Base-by-base conservation (phyloP, 2,888 invertebrate species). In the Spodoptera picta region DNA sequence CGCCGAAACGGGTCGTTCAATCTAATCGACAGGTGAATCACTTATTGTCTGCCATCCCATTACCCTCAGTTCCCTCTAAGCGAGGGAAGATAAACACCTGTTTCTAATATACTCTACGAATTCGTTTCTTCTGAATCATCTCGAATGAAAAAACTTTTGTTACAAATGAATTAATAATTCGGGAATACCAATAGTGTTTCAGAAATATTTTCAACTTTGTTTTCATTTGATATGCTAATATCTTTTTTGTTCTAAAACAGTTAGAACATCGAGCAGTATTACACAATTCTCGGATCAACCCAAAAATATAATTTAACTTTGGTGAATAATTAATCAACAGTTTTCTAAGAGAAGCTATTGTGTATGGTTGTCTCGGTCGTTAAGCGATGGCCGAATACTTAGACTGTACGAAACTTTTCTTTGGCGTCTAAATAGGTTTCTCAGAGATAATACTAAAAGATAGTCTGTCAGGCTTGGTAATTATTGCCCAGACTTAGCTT, bases 21-120 rank as follows among this genome's bases (percentile, higher is more conserved):
- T 73, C 71, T 73, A 74, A 73, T 73, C 73, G 77, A 55, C 64
- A 76, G 62, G 59, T 65, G 69, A 68, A 73, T 73, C 69, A 57
- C 53, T 64, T 74, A 73, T 74, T 73, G 77, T 77, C 77, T 61
- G 64, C 50, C 59, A 60, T 27, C 52, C 64, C 61, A 77, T 73
- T 73, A 58, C 53, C 68, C 51, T 48, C 64, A 50, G 77, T 49
- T 60, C 51, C 73, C 49, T 60, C 55, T 57, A 64, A 76, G 58
- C 68, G 60, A 64, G 77, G 69, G 77, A 73, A 72, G 43, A 71
- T 66, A 61, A 57, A 72, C 73, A 73, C 50, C 73, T 76, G 77
- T 57, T 49, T 41, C 53, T 61, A 56, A 65, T 60, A 60, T 47
- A 49, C 54, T 52, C 36, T 10, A 58, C 49, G 27, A 60, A 60